Evolutionary conservation across 1,140 invertebrate genomes (phyloP), one percentile per base, ranked within the genome.

Genomic region (Metaphire vulgaris): DNA sequence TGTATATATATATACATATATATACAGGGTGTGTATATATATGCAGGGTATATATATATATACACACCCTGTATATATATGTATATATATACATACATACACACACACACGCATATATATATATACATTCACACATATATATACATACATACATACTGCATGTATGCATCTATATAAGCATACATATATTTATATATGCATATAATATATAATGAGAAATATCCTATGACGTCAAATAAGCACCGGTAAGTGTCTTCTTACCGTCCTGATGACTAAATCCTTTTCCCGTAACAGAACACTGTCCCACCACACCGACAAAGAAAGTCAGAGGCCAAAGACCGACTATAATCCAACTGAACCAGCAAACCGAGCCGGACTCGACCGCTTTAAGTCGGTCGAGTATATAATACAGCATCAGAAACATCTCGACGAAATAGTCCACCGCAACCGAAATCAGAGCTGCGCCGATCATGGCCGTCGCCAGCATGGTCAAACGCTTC

Each of bases 371-470:
- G 21, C 72, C 77, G 15, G 83, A 76, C 31, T 31, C 30, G 14
- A 74, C 74, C 0, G 75, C 76, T 71, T 83, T 82, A 33, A 90
- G 86, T 79, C 86, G 82, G 72, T 88, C 88, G 87, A 88, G 89
- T 71, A 92, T 86, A 91, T 92, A 93, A 79, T 89, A 86, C 33
- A 74, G 31, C 88, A 91, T 90, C 76, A 89, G 84, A 81, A 91
- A 88, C 77, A 89, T 88, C 83, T 92, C 92, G 33, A 93, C 88
- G 83, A 92, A 92, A 83, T 92, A 93, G 85, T 93, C 92, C 41
- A 91, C 86, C 6, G 90, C 89, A 26, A 88, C 88, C 0, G 91
- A 88, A 79, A 92, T 89, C 33, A 92, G 88, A 12, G 91, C 91
- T 34, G 90, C 91, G 32, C 92, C 92, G 77, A 92, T 92, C 16